Conservation (phyloP, 30 jellyfish, hydroid and myxozoan species). For the Cassiopea andromeda region DNA sequence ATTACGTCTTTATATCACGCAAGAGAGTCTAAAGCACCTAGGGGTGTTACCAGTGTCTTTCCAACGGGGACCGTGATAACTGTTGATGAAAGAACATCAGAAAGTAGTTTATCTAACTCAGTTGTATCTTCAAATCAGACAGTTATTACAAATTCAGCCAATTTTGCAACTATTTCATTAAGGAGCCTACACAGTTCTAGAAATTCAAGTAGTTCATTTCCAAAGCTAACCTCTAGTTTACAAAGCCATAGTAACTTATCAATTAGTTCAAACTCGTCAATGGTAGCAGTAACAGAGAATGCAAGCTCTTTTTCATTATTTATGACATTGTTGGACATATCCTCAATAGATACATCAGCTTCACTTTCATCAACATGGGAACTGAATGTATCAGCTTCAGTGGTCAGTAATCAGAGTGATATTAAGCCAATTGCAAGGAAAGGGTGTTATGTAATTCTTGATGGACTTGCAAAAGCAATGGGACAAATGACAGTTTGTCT, state of each 20-base stretch:
- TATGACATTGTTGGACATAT: neutral
- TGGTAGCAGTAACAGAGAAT: neutral
- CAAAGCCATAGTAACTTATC: neutral
- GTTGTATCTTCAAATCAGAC: neutral
- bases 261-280: neutral
- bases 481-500: constrained; percentile 72
- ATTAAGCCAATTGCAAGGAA: constrained; percentile 51
- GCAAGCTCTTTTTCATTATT: neutral
- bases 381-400: constrained; percentile 1
- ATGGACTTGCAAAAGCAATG: constrained; percentile 78
- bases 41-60: neutral
- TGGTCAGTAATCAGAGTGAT: constrained; percentile 39
- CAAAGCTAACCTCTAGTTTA: neutral
- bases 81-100: neutral
- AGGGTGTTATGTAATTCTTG: constrained; percentile 65
- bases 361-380: constrained; percentile 29
- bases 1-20: neutral
- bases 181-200: neutral
- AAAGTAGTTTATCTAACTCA: neutral
- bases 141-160: neutral
- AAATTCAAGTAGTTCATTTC: neutral
- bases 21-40: neutral
- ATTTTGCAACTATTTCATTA: neutral
- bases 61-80: neutral
- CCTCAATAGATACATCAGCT: neutral